Evolutionary conservation across 2,797 vertebrate species (phyloP).

Genomic region (Falco concolor): DNA sequence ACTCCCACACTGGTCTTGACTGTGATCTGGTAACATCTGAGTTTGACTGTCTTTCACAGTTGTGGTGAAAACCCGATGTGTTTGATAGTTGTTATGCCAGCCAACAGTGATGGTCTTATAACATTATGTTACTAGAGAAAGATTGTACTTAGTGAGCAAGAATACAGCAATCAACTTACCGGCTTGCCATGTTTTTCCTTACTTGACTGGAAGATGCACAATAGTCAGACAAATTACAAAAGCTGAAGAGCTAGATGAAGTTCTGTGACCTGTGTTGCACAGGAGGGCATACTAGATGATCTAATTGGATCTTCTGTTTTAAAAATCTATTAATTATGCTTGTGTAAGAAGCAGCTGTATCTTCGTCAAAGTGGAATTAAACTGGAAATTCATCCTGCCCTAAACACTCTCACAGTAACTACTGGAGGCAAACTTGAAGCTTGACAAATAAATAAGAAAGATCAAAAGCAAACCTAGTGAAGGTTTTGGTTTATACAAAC

Average conservation of each 20-base stretch:
- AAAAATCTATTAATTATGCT: background rate
- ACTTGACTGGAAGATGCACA: background rate
- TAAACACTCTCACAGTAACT: background rate
- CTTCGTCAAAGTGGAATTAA: background rate
- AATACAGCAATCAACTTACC: background rate
- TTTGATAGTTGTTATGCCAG: background rate
- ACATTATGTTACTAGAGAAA: background rate
- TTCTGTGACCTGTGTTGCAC: background rate
- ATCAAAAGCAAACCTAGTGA: background rate
- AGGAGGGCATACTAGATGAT: background rate
- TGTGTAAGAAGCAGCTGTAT: background rate
- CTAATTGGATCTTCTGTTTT: background rate
- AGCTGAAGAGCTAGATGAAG: background rate
- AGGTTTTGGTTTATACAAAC: background rate
- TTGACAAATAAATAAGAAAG: background rate
- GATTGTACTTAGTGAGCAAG: background rate
- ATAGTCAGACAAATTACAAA: background rate
- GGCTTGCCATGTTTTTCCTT: background rate
- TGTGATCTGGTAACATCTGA: background rate
- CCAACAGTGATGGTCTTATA: background rate
- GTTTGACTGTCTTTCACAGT: background rate
- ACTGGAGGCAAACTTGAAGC: background rate
- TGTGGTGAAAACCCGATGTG: accelerated
- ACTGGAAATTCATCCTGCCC: background rate
- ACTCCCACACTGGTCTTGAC: accelerated